Evolutionary conservation across 2,113 vertebrate species (phyloP), one percentile per base, ranked within the genome.

Genomic region (Alosa alosa): DNA sequence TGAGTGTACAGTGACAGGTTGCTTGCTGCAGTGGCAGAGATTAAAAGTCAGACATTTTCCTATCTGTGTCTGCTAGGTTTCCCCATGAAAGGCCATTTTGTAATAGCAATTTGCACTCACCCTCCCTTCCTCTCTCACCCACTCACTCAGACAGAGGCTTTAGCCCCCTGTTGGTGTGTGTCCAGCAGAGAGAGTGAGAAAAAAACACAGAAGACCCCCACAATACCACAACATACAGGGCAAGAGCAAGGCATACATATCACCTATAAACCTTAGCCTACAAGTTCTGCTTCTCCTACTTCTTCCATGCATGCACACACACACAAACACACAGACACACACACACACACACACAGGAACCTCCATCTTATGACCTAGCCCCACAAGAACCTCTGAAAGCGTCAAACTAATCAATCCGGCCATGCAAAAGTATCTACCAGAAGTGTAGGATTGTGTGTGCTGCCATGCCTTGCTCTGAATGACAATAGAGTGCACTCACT

Each of bases 361-460:
- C 49, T 17, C 82, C 31, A 57, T 78, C 72, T 78, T 78, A 78
- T 78, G 49, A n/a, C 15, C 55, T 22, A 60, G 52, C 52, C 91
- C 91, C 83, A 92, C 92, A 91, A 92, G 91, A 22, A 94, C 86
- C 89, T 78, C 72, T 78, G 92, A 93, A 86, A 89, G 10, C 11
- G 39, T 31, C 72, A 78, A 78, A 78, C 4, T 41, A 36, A 78
- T 78, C 72, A 78, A 78, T 78, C 31, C 36, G 41, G 72, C 15
- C 31, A 75, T 39, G 25, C 68, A 39, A 31, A 75, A 75, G 60
- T 39, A 78, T 31, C 11, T 68, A 4, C 64, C 64, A 72, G 25
- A 9, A 72, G 22, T 68, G 64, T 55, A 49, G 52, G 18, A 60
- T 22, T 4, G 55, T 60, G 20, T 60, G 55, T 22, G 18, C 15